Conservation (phyloP, 1,140 invertebrate genomes). For the Drosophila lacertosa region DNA sequence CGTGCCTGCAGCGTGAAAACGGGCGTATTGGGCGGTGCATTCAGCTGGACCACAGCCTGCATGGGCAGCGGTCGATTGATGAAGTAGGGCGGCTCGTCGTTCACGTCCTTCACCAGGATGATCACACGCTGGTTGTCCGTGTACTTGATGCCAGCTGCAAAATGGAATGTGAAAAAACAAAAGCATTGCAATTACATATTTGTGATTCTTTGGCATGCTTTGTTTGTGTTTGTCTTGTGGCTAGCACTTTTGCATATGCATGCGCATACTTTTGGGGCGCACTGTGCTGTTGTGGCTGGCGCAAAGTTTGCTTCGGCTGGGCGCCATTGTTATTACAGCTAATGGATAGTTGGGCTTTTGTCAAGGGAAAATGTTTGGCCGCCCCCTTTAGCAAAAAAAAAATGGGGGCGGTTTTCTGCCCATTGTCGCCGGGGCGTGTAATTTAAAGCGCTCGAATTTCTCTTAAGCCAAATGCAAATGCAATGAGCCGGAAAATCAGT, state of each 20-base stretch:
- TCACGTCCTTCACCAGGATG: conserved; percentile 97
- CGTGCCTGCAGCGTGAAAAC: conserved; percentile 97
- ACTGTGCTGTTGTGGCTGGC: conserved; percentile 27
- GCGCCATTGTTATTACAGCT: conserved; percentile 65
- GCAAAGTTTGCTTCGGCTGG: conserved; percentile 38
- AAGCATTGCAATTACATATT: conserved; percentile 18
- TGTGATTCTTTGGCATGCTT: conserved; percentile 16
- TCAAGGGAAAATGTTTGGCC: neutral
- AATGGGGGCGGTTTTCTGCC: neutral
- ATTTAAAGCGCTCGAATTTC: conserved; percentile 72
- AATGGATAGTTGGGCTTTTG: conserved; percentile 57
- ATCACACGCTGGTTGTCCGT: conserved; percentile 97
- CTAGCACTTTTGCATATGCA: conserved; percentile 28
- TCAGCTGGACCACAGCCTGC: conserved; percentile 97
- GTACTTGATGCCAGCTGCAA: conserved; percentile 85
- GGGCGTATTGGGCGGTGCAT: conserved; percentile 96
- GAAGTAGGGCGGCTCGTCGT: conserved; percentile 97
- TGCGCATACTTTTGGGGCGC: conserved; percentile 24
- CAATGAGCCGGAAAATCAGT: conserved; percentile 78
- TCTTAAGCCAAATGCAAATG: conserved; percentile 73
- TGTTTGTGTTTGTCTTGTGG: conserved; percentile 12
- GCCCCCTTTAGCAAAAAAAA: neutral
- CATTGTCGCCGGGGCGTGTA: conserved; percentile 29
- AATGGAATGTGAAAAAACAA: conserved; percentile 10
- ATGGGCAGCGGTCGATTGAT: conserved; percentile 97